Conservation (phyloP, 1,140 invertebrate species). For the Dinothrombium tinctorium region DNA sequence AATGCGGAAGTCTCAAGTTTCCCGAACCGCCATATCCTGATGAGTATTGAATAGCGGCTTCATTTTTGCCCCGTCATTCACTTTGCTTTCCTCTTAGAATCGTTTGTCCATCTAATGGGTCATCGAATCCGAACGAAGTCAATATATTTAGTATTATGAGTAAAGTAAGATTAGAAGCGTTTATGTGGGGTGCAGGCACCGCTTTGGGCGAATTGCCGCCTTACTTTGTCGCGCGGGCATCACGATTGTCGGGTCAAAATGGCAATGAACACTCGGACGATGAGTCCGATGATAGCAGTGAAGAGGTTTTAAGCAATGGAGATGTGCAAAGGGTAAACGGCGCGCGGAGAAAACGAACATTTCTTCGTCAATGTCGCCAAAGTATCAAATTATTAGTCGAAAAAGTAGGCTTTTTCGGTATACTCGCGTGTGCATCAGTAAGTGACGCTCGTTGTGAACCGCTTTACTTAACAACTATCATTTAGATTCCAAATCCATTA, state of each 20-base stretch:
- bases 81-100: too few species aligned
- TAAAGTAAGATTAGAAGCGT: constrained; percentile 85
- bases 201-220: constrained; percentile 85
- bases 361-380: too few species aligned
- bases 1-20: constrained; percentile 81
- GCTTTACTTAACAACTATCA: too few species aligned
- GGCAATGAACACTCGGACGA: constrained; percentile 17
- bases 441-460: too few species aligned
- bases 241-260: constrained; percentile 18
- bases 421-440: constrained; percentile 87
- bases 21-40: constrained; percentile 45
- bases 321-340: neutral
- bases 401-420: constrained; percentile 86
- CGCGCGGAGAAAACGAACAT: neutral
- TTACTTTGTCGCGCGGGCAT: constrained; percentile 68
- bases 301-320: constrained; percentile 16
- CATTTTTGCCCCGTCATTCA: too few species aligned
- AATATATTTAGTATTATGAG: constrained; percentile 68
- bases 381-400: constrained; percentile 39
- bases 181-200: constrained; percentile 92
- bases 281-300: constrained; percentile 9
- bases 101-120: constrained; percentile 29
- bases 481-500: constrained; percentile 97
- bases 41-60: too few species aligned
- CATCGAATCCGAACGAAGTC: constrained; percentile 13